Percentiles rank a stretch among this genome's conserved stretches.
phyloP scores from a whole-genome alignment of 2,113 vertebrate genomes.

The Elanus axillaris region DNA sequence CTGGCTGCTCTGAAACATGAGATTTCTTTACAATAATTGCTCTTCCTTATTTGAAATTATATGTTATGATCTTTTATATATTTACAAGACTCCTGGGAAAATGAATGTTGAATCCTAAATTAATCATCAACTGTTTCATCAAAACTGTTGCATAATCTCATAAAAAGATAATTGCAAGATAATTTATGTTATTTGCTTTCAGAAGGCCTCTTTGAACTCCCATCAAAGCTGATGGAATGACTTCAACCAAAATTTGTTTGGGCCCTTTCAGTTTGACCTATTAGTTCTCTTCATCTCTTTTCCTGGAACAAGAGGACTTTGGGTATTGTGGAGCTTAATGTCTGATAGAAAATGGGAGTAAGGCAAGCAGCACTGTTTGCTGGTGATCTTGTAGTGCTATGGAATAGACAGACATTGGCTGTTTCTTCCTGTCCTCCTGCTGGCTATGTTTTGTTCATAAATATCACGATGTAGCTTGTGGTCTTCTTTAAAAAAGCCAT shows the following conservation, averaged over 20 bases:
- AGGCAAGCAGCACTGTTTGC: background rate
- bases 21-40: background rate
- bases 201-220: background rate
- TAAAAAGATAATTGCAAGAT: background rate
- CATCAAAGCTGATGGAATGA: background rate
- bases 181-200: background rate
- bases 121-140: slow-evolving; percentile 10
- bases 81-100: slow-evolving; percentile 8
- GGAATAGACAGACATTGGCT: background rate
- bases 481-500: background rate
- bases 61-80: background rate
- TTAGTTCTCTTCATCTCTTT: background rate
- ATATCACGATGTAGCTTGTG: background rate
- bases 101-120: slow-evolving; percentile 26
- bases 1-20: background rate
- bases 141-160: background rate
- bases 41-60: background rate
- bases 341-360: background rate
- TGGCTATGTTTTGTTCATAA: background rate
- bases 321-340: background rate
- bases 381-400: background rate
- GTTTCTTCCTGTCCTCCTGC: background rate
- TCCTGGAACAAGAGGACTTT: background rate
- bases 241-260: background rate
- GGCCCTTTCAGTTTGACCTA: background rate